phyloP scores from a whole-genome alignment of 2,113 vertebrate genomes.

The Columbina picui region DNA sequence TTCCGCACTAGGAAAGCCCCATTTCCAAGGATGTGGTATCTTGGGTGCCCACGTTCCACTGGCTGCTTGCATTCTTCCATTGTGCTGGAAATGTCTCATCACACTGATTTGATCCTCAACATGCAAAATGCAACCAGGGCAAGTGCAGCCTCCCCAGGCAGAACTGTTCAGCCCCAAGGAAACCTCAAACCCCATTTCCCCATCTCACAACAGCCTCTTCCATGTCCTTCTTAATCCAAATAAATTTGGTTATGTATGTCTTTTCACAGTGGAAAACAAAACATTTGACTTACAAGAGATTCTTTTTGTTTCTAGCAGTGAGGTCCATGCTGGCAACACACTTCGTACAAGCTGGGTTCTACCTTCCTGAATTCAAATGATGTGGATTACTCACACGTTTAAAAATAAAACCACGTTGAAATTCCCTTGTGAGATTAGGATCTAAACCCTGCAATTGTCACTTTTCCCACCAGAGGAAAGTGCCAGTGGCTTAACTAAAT shows the following conservation, averaged over 20 bases:
- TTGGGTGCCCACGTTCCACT: neutral
- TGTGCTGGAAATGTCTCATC: neutral
- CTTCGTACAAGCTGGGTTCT: neutral
- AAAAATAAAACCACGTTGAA: conserved; percentile 10
- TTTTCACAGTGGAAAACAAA: neutral
- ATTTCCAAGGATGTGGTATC: neutral
- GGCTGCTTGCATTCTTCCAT: neutral
- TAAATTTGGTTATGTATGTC: neutral
- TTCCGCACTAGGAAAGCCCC: neutral
- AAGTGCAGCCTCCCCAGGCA: neutral
- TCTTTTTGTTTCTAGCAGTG: neutral
- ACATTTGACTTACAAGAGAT: neutral
- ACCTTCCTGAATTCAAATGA: neutral
- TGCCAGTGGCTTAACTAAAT: conserved; percentile 21
- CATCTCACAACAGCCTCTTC: neutral
- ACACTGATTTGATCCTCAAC: neutral
- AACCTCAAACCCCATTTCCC: neutral
- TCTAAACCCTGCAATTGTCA: conserved; percentile 32
- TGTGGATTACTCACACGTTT: neutral
- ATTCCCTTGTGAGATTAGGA: conserved; percentile 23
- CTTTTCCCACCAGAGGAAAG: conserved; percentile 3
- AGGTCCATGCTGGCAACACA: neutral
- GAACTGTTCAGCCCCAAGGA: neutral
- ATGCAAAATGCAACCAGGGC: fast-evolving
- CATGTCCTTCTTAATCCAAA: neutral